These are phyloP conservation scores for Hemiprocne comata DNA, from an alignment of 2,113 vertebrate species.

Conservation along the genomic window DNA sequence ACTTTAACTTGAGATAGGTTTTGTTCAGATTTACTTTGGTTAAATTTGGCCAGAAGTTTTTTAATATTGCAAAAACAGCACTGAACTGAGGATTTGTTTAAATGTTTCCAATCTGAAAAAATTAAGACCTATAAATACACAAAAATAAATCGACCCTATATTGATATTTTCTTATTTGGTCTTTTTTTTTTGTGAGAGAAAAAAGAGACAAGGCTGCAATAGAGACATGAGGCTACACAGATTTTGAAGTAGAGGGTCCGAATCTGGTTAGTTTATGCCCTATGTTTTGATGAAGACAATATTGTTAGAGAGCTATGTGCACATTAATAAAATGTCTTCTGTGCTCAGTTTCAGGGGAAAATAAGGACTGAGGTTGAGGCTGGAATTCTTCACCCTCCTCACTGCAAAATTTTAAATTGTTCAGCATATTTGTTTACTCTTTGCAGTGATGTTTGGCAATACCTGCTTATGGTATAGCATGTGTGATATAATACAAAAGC, in stretches of 20 bases:
- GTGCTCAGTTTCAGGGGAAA: background rate
- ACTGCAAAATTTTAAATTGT: background rate
- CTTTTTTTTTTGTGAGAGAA: background rate
- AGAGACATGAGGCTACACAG: rapidly evolving
- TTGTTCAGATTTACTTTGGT: background rate
- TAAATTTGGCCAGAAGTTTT: background rate
- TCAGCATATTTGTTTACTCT: background rate
- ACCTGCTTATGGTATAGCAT: background rate
- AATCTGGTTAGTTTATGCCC: background rate
- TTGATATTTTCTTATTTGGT: background rate
- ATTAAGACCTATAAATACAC: background rate
- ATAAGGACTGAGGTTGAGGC: background rate
- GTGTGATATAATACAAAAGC: background rate
- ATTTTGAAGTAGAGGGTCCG: background rate
- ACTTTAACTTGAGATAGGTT: background rate
- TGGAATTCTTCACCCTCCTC: background rate
- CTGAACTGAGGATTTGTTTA: background rate
- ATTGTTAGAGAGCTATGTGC: background rate
- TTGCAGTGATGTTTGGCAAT: conserved; percentile 35
- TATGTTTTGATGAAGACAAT: background rate
- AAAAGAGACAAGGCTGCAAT: background rate
- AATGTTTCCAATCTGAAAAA: background rate
- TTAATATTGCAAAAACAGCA: background rate
- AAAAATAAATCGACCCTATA: background rate
- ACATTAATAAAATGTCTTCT: background rate